phyloP scores from a whole-genome alignment of 2,888 invertebrate genomes.

The Phoronis australis region DNA sequence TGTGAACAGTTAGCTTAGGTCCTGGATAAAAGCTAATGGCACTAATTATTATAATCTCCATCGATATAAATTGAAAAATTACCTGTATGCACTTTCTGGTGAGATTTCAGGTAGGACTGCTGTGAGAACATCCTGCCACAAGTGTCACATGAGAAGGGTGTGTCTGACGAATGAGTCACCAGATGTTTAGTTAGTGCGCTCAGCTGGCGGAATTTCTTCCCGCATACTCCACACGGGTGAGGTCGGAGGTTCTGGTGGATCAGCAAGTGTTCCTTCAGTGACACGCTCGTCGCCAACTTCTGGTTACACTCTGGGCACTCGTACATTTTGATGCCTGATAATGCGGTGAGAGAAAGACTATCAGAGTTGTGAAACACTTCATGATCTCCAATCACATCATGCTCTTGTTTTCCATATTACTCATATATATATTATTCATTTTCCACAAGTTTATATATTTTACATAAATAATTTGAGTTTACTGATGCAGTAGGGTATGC shows the following conservation, averaged over 20 bases:
- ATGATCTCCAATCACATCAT: not conserved
- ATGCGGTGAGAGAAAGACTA: not conserved
- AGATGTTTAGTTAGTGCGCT: constrained; percentile 40
- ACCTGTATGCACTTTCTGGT: constrained; percentile 45
- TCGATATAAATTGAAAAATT: no score
- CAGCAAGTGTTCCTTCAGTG: constrained; percentile 42
- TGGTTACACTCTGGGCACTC: constrained; percentile 37
- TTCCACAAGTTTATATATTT: no score
- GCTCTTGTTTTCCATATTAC: not conserved
- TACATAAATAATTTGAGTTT: no score
- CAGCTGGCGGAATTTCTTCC: constrained; percentile 36
- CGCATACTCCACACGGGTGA: constrained; percentile 34
- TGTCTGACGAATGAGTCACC: constrained; percentile 32
- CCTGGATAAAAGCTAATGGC: no score
- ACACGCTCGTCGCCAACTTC: constrained; percentile 39
- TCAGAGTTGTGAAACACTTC: not conserved
- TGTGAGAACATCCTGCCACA: constrained; percentile 39
- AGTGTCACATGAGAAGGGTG: constrained; percentile 30
- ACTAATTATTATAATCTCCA: no score
- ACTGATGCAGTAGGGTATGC: no score
- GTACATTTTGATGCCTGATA: constrained; percentile 44
- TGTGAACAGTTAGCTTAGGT: no score
- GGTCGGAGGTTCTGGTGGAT: constrained; percentile 34
- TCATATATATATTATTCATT: no score
- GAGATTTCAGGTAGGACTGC: constrained; percentile 41